A percentile compares a stretch with the other conserved stretches of the same genome.
Conservation (phyloP, 2,888 invertebrate genomes). For the Tortrix viridana region DNA sequence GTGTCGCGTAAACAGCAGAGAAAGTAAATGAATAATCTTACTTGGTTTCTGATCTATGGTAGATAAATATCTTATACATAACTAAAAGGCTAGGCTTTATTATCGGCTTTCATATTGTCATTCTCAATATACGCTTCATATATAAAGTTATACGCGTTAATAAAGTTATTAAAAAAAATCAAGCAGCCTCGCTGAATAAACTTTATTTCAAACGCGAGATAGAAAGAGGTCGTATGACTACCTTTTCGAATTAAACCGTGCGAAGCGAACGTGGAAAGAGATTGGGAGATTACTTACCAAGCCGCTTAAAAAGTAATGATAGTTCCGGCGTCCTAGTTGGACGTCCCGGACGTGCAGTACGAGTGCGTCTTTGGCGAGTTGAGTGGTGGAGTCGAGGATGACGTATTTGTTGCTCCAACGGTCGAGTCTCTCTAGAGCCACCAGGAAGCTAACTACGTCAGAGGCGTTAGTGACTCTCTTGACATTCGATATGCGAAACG, state of each 20-base stretch:
- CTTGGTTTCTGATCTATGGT: no score
- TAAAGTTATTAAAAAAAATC: background rate
- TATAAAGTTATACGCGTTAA: background rate
- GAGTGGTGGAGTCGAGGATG: slow-evolving; percentile 93
- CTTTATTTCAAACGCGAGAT: slow-evolving; percentile 6
- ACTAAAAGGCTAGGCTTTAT: no score
- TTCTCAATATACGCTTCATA: no score
- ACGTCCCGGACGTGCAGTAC: slow-evolving; percentile 94
- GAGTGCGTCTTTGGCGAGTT: slow-evolving; percentile 93
- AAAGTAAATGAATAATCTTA: no score
- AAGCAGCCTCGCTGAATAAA: background rate
- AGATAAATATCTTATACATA: no score
- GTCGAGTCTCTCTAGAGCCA: slow-evolving; percentile 90
- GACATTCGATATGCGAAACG: slow-evolving; percentile 93
- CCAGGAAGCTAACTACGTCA: slow-evolving; percentile 92
- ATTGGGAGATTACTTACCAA: slow-evolving; percentile 86
- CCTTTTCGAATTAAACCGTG: slow-evolving; percentile 12
- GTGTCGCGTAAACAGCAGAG: no score
- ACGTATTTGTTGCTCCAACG: slow-evolving; percentile 95
- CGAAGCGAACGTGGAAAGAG: slow-evolving; percentile 9
- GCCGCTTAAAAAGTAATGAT: slow-evolving; percentile 95
- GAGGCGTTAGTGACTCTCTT: slow-evolving; percentile 92
- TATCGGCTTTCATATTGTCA: no score
- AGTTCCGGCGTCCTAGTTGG: slow-evolving; percentile 93
- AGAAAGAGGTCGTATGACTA: slow-evolving; percentile 12